Evolutionary conservation across 2,888 invertebrate genomes (phyloP), one percentile per base, ranked within the genome.

Genomic region (Aphodius granarius): DNA sequence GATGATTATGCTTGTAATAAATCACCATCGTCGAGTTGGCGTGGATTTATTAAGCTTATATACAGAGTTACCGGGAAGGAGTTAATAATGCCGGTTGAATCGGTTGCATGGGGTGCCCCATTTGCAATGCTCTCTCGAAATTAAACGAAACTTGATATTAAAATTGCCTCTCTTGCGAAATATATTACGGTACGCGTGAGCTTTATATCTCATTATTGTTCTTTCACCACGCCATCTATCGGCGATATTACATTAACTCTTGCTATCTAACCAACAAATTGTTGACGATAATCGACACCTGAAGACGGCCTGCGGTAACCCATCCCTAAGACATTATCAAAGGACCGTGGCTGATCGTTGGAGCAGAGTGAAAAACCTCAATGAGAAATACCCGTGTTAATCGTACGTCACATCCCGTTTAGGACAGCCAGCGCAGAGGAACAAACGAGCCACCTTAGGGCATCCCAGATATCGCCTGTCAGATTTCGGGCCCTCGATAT

Each of bases 21-120:
- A 68, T 68, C 68, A 68, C 68, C 21, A 68, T 68, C 68, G n/a
- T 21, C 68, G 68, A 68, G 68, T n/a, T 68, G 68, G 68, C 68
- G 68, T 68, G 21, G 68, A 68, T 68, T 68, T 68, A 68, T 68
- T 20, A 43, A 43, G 43, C 43, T 43, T 43, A 43, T 43, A 43
- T 43, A 43, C 43, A 43, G 43, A 43, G 43, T 43, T 43, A 43
- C 43, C 43, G 43, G 43, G 43, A 43, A 43, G 43, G 43, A 43
- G 43, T 3, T 43, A 43, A 43, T 43, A 43, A 43, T 43, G 43
- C n/a, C n/a, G n/a, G n/a, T n/a, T n/a, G n/a, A n/a, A n/a, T n/a
- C n/a, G n/a, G n/a, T 43, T 43, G 43, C 43, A 43, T 43, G 43
- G 2, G 43, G 43, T 43, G 43, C 4, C 43, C 43, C 43, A 43